Conservation (phyloP, 92 coral and sea anemone species). For the Isaurus tuberculatus region DNA sequence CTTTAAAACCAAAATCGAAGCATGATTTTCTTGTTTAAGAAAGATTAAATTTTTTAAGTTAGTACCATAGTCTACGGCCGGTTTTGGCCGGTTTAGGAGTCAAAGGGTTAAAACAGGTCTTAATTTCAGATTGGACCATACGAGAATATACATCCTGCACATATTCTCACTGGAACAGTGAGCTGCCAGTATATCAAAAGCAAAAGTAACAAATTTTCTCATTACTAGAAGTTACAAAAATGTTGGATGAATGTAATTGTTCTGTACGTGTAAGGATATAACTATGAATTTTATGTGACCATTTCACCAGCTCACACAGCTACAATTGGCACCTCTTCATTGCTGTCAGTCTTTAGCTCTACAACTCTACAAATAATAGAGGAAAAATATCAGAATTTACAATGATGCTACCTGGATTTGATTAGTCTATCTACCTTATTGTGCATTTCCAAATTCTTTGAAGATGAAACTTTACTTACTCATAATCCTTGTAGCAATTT, state of each 20-base stretch:
- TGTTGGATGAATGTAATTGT: no score
- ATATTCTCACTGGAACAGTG: constrained; percentile 3
- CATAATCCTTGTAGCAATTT: background rate
- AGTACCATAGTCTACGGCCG: no score
- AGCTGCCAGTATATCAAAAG: background rate
- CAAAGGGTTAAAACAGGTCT: no score
- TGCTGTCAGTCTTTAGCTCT: background rate
- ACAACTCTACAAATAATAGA: background rate
- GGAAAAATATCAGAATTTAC: background rate
- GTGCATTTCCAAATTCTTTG: background rate
- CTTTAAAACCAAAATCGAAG: no score
- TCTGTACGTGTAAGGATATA: no score
- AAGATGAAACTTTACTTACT: background rate
- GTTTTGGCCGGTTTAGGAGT: no score
- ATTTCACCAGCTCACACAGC: background rate
- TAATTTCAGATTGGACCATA: background rate
- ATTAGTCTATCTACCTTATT: background rate
- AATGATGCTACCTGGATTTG: background rate
- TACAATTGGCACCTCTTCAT: background rate
- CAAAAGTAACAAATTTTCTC: background rate
- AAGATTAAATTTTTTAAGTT: no score
- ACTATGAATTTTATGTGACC: no score
- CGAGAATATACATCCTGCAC: background rate
- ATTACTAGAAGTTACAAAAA: no score
- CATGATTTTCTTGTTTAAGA: no score